A percentile compares a stretch with the other conserved stretches of the same genome.
These are phyloP conservation scores for Lacerta agilis DNA, from an alignment of 2,797 vertebrate genomes.

Conservation along the genomic window DNA sequence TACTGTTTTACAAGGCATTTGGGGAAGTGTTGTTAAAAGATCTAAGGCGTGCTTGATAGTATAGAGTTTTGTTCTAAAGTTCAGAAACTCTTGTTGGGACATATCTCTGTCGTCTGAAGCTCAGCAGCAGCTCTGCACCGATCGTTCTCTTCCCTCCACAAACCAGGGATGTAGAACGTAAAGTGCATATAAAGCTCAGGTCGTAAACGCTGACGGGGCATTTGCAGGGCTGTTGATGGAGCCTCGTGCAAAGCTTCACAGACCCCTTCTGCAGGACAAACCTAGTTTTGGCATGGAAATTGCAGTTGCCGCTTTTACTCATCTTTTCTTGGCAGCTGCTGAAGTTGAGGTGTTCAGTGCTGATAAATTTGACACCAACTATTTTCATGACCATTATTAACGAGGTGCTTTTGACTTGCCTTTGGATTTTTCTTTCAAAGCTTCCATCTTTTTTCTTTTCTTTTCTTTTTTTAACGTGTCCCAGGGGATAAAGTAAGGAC, in stretches of 20 bases:
- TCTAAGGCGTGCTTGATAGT: conserved; percentile 64
- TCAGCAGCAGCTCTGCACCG: conserved; percentile 38
- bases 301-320: background rate
- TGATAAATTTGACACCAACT: conserved; percentile 34
- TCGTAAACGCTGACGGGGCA: conserved; percentile 36
- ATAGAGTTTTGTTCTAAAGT: conserved; percentile 66
- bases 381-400: conserved; percentile 20
- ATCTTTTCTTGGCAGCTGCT: conserved; percentile 15
- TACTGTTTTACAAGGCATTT: conserved; percentile 75
- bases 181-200: conserved; percentile 31
- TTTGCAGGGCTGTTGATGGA: conserved; percentile 23
- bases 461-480: conserved; percentile 11
- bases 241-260: background rate
- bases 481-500: background rate
- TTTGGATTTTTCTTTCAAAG: conserved; percentile 15
- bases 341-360: conserved; percentile 14
- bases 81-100: conserved; percentile 56
- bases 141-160: background rate
- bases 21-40: conserved; percentile 71
- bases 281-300: background rate
- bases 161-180: conserved; percentile 11
- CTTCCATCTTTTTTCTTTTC: background rate
- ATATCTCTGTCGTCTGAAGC: conserved; percentile 33
- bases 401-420: conserved; percentile 25
- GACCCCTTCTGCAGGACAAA: background rate